phyloP scores from a whole-genome alignment of 2,797 vertebrate species.

The Sebastes flavidus region DNA sequence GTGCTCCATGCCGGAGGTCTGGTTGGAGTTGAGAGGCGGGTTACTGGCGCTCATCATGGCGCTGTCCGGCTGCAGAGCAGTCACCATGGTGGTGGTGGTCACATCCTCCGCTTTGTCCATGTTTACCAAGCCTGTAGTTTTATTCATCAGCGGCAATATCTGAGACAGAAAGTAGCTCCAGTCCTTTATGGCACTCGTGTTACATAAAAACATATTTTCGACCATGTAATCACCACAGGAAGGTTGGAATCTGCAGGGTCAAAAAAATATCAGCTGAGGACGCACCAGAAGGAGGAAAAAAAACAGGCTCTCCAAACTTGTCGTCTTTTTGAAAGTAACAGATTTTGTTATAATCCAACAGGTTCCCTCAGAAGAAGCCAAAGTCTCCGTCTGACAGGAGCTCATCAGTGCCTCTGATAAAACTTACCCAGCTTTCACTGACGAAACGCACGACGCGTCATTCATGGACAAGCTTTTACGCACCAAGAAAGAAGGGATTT shows the following conservation, averaged over 20 bases:
- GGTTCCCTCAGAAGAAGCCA: constrained; percentile 13
- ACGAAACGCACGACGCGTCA: constrained; percentile 10
- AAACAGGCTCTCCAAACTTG: background rate
- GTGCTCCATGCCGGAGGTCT: constrained; percentile 87
- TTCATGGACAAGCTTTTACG: constrained; percentile 47
- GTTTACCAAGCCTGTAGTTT: constrained; percentile 84
- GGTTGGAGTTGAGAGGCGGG: constrained; percentile 85
- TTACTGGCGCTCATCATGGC: constrained; percentile 82
- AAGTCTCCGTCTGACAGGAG: constrained; percentile 8
- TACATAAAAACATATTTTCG: constrained; percentile 87
- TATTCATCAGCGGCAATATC: constrained; percentile 88
- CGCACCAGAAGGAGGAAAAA: background rate
- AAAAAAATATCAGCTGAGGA: background rate
- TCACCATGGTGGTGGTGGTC: constrained; percentile 84
- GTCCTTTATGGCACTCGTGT: constrained; percentile 89
- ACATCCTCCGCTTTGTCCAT: constrained; percentile 81
- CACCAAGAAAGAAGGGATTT: background rate
- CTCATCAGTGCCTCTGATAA: constrained; percentile 19
- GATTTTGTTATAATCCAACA: constrained; percentile 38
- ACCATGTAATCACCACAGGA: background rate
- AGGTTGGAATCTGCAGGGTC: background rate
- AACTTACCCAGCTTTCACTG: constrained; percentile 21
- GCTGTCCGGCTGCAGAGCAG: constrained; percentile 85
- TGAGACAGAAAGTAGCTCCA: constrained; percentile 90
- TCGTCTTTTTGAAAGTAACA: background rate